Evolutionary conservation across 2,113 vertebrate genomes (phyloP).

Genomic region (Stigmatopora nigra): DNA sequence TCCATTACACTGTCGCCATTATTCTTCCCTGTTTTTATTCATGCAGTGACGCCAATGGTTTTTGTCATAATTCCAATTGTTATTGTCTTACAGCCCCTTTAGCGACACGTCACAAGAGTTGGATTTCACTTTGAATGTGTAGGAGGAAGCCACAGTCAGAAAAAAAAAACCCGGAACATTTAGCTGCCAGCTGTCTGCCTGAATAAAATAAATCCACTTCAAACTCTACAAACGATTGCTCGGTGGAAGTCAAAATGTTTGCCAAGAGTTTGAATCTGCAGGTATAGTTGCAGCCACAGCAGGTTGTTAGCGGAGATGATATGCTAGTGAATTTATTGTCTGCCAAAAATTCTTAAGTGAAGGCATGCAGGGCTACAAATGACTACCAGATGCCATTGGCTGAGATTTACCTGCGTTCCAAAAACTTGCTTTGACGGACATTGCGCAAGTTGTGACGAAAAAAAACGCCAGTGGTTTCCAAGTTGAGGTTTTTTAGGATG

Average conservation of each 20-base stretch:
- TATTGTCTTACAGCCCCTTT: neutral
- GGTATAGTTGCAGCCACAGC: neutral
- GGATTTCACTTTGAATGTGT: neutral
- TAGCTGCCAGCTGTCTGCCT: neutral
- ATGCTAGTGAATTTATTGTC: neutral
- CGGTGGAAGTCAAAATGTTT: neutral
- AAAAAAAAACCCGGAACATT: neutral
- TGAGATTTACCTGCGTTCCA: neutral
- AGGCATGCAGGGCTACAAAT: neutral
- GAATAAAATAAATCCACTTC: neutral
- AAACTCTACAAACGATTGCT: neutral
- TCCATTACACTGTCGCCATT: neutral
- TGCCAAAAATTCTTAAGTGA: constrained; percentile 4
- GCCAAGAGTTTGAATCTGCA: neutral
- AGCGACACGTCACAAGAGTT: neutral
- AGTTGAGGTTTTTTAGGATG: neutral
- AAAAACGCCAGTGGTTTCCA: neutral
- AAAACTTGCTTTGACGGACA: neutral
- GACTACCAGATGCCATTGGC: neutral
- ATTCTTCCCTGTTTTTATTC: neutral
- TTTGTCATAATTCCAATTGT: neutral
- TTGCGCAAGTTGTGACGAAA: neutral
- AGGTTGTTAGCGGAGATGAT: neutral
- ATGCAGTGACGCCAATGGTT: neutral
- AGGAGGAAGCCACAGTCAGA: neutral